Conservation (phyloP, 2,113 vertebrate genomes). For the Charadrius vociferus region DNA sequence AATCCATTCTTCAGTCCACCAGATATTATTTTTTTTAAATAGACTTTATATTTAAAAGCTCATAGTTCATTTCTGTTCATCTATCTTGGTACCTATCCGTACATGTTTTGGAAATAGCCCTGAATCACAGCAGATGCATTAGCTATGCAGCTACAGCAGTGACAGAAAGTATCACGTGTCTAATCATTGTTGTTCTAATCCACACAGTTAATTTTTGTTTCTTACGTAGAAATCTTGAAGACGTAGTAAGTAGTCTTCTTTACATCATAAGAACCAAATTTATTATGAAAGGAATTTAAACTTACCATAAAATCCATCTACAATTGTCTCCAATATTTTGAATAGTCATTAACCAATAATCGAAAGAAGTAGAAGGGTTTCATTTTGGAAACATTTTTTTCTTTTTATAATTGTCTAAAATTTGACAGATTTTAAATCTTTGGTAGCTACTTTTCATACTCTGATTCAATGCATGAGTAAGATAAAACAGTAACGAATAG, state of each 20-base stretch:
- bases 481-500: background rate
- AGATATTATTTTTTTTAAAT: background rate
- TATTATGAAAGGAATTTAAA: background rate
- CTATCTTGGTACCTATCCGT: background rate
- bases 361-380: background rate
- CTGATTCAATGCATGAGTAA: background rate
- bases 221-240: background rate
- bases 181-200: background rate
- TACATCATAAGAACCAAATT: background rate
- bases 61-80: background rate
- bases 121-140: background rate
- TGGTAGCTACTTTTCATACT: background rate
- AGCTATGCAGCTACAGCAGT: slow-evolving; percentile 1
- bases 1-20: background rate
- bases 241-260: background rate
- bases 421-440: background rate
- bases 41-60: slow-evolving; percentile 38
- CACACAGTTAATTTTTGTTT: background rate
- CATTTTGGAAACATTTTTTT: background rate
- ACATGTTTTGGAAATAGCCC: background rate
- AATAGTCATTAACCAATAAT: background rate
- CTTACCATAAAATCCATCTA: background rate
- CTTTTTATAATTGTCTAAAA: background rate
- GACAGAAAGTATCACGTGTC: background rate
- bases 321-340: background rate